Conservation (phyloP, 2,797 vertebrate genomes). For the Lycodopsis pacificus region DNA sequence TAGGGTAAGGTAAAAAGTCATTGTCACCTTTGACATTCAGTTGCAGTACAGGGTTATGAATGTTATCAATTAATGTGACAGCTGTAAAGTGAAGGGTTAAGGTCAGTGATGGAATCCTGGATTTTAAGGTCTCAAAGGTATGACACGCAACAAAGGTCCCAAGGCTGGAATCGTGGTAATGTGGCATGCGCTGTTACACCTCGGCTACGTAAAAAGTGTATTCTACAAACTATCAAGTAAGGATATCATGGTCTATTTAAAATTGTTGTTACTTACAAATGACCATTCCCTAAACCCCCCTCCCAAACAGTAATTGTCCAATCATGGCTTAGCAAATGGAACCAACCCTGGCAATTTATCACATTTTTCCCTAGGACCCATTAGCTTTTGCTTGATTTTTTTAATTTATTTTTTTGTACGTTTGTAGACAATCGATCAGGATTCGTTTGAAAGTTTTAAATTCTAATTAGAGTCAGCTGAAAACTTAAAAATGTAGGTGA, state of each 20-base stretch:
- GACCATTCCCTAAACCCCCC: not conserved
- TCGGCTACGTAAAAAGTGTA: not conserved
- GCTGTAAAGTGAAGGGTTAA: conserved; percentile 6
- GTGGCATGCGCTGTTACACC: not conserved
- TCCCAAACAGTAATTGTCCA: not conserved
- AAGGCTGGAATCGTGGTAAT: not conserved
- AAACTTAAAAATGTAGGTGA: not conserved
- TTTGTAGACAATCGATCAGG: not conserved
- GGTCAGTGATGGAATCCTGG: conserved; percentile 11
- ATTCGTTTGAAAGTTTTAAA: not conserved
- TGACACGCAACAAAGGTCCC: not conserved
- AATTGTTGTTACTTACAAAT: no score
- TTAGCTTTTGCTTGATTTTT: not conserved
- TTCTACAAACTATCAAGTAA: not conserved
- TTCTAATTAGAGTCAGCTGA: not conserved
- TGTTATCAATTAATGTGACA: conserved; percentile 26
- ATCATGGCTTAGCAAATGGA: not conserved
- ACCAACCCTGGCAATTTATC: not conserved
- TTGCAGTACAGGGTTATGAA: not conserved
- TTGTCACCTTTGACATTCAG: conserved; percentile 18
- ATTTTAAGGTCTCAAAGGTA: not conserved
- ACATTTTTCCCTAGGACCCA: not conserved
- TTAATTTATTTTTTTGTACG: not conserved
- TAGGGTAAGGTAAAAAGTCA: not conserved
- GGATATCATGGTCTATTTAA: not conserved